These are phyloP conservation scores for Epirrita christyi DNA, from an alignment of 2,888 invertebrate genomes.

Conservation along the genomic window DNA sequence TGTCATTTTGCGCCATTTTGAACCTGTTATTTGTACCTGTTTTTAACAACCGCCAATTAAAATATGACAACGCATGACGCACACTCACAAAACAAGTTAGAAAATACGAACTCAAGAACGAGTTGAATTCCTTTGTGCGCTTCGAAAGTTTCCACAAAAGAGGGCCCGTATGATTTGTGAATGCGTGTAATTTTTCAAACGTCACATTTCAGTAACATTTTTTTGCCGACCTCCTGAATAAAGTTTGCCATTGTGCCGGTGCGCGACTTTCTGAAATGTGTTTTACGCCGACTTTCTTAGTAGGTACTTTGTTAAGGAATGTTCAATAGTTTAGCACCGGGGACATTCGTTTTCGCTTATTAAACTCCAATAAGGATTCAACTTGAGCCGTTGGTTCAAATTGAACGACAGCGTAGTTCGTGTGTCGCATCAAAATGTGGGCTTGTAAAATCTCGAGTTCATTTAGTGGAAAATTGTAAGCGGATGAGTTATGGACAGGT, in stretches of 20 bases:
- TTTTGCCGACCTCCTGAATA: constrained; percentile 70
- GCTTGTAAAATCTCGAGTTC: not conserved
- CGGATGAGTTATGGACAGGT: constrained; percentile 57
- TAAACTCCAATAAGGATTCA: constrained; percentile 11
- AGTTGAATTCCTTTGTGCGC: constrained; percentile 75
- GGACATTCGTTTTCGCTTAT: constrained; percentile 49
- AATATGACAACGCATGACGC: constrained; percentile 28
- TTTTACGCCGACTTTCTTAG: constrained; percentile 59
- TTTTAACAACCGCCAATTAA: constrained; percentile 39
- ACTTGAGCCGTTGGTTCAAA: constrained; percentile 39
- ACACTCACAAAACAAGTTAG: constrained; percentile 50
- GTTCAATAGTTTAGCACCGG: constrained; percentile 68
- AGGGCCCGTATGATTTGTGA: constrained; percentile 82
- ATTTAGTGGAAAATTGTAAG: constrained; percentile 41
- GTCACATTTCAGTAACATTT: constrained; percentile 82
- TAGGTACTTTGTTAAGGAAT: constrained; percentile 62
- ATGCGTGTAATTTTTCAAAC: constrained; percentile 84
- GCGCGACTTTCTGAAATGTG: constrained; percentile 72
- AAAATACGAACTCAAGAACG: constrained; percentile 70
- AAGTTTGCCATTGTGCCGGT: constrained; percentile 76
- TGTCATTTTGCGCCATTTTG: constrained; percentile 52
- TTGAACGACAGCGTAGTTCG: constrained; percentile 27
- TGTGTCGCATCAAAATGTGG: not conserved
- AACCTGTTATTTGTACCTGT: constrained; percentile 16
- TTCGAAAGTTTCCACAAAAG: constrained; percentile 77